Base-by-base conservation (phyloP, 2,113 vertebrate genomes). In the Condylura cristata region DNA sequence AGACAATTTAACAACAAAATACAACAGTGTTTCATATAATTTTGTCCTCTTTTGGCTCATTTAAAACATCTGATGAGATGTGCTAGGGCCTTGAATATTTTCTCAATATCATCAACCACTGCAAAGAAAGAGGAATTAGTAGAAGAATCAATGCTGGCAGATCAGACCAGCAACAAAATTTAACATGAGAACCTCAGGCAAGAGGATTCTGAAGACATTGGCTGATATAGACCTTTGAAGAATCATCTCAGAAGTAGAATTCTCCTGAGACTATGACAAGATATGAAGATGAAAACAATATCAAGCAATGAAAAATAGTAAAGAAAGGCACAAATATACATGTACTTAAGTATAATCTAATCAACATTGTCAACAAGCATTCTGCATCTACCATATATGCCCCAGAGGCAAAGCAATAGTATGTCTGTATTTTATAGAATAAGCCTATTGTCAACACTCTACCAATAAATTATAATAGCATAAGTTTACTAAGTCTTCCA, bases 221-320 rank as follows among this genome's bases (percentile, higher is more conserved):
- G 39, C 0, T 10, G 51, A 87, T 9, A 61, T 0, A 61, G 46
- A 46, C 10, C 56, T 71, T 71, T 60, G 34, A 92, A 81, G 71
- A 75, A 63, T 37, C n/a, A 78, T 63, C 61, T 81, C n/a, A 83
- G 12, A 86, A 39, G 48, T 7, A 89, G 46, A 28, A 95, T 80
- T 93, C 34, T 34, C 6, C 68, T 48, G 26, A 85, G 39, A 93
- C 17, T 41, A 58, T 84, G 46, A 58, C 60, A 86, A 92, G 41
- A 39, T 41, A 28, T n/a, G 74, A 94, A 79, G 65, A 63, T 86
- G 41, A 81, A 94, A 86, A 96, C 24, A 86, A 58, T 82, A 89
- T 75, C 26, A 86, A 83, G 44, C 22, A 89, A 56, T 37, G 14
- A 44, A 82, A 75, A 74, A 44, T 12, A 76, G 30, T 60, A 53